Conservation (phyloP, 1,140 invertebrate species). For the Trachymyrmex septentrionalis region DNA sequence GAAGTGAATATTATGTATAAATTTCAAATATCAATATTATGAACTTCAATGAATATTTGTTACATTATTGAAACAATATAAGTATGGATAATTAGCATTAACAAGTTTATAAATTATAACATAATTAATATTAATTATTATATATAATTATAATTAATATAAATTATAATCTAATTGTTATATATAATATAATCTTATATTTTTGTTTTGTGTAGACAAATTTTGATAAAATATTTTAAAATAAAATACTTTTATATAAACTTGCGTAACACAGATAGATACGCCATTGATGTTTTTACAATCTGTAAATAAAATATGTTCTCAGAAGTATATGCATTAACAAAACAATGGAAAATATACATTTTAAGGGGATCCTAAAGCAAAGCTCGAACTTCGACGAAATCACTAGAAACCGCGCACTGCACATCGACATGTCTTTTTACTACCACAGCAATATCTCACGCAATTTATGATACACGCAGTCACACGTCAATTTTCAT, state of each 20-base stretch:
- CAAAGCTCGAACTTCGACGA: too few relatives aligned
- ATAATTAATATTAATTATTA: neutral
- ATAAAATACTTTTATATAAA: neutral
- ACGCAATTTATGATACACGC: too few relatives aligned
- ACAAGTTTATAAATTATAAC: neutral
- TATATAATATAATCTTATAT: neutral
- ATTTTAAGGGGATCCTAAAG: neutral
- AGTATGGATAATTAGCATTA: neutral
- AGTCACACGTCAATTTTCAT: too few relatives aligned
- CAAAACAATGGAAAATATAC: neutral
- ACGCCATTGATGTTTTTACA: constrained; percentile 70
- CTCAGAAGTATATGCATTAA: neutral
- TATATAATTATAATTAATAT: neutral
- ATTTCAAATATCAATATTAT: neutral
- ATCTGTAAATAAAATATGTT: constrained; percentile 52
- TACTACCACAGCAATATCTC: too few relatives aligned
- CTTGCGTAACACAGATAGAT: constrained; percentile 64
- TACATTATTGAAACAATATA: neutral
- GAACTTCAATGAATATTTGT: neutral
- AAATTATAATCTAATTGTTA: neutral
- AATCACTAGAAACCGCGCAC: too few relatives aligned
- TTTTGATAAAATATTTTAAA: neutral
- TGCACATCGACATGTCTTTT: too few relatives aligned
- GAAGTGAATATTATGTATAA: neutral
- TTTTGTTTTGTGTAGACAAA: neutral